phyloP scores from a whole-genome alignment of 2,113 vertebrate species.

The Centropus bengalensis region DNA sequence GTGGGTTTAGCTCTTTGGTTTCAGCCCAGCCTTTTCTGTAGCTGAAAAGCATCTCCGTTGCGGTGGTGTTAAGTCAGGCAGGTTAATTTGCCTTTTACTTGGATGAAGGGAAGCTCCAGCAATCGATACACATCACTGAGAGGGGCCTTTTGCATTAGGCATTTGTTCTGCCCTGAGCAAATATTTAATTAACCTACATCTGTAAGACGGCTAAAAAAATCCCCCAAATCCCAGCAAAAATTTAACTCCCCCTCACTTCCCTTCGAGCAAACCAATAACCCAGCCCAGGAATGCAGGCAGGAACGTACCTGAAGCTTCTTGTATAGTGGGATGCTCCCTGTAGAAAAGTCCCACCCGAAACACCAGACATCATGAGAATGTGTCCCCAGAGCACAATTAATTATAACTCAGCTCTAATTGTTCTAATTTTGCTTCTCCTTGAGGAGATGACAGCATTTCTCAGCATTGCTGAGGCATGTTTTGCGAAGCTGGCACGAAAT shows the following conservation, averaged over 20 bases:
- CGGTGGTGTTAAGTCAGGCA: background rate
- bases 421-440: background rate
- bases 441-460: slow-evolving; percentile 9
- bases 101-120: background rate
- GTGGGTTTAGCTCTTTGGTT: background rate
- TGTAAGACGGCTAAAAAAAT: background rate
- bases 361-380: background rate
- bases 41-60: background rate
- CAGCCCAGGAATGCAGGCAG: background rate
- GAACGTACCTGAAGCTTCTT: background rate
- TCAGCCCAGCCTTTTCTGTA: background rate
- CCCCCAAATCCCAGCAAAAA: background rate
- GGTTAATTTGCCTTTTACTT: background rate
- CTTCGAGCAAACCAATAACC: background rate
- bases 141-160: background rate
- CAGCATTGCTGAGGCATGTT: rapidly evolving
- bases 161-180: slow-evolving; percentile 2
- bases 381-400: slow-evolving; percentile 23
- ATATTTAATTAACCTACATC: slow-evolving; percentile 52
- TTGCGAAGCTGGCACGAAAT: background rate
- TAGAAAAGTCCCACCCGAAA: background rate
- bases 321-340: background rate
- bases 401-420: background rate
- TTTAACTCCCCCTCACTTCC: background rate
- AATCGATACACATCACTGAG: background rate